These are phyloP conservation scores for Hylomyscus alleni DNA, from an alignment of 2,797 vertebrate species.

Conservation along the genomic window DNA sequence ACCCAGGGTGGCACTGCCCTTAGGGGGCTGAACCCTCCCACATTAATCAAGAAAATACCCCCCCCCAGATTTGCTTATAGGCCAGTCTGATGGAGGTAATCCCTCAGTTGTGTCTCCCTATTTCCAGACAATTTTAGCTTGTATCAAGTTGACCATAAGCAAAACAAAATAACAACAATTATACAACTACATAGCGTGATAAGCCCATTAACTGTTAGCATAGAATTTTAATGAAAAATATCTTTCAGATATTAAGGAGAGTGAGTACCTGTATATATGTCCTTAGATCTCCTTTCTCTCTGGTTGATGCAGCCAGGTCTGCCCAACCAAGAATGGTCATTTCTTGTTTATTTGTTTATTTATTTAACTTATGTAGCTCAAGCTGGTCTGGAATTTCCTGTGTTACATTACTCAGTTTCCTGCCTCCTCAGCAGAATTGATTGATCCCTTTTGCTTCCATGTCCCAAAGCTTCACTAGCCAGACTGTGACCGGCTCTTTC, in stretches of 20 bases:
- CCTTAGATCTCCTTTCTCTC: neutral
- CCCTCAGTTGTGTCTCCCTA: neutral
- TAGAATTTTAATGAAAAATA: constrained; percentile 55
- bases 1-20: neutral
- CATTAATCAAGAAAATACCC: neutral
- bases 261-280: neutral
- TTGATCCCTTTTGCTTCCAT: neutral
- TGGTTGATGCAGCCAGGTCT: neutral
- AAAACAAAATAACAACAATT: neutral
- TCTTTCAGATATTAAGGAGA: neutral
- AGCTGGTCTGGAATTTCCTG: neutral
- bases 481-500: neutral
- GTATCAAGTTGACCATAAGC: neutral
- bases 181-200: neutral
- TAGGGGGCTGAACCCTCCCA: neutral
- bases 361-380: neutral
- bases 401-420: neutral
- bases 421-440: neutral
- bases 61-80: neutral
- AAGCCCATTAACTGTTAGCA: neutral
- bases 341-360: neutral
- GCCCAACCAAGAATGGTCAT: neutral
- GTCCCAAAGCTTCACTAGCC: neutral
- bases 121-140: neutral
- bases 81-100: neutral